Evolutionary conservation across 2,113 vertebrate species (phyloP), one percentile per base, ranked within the genome.

Genomic region (Strix aluco): DNA sequence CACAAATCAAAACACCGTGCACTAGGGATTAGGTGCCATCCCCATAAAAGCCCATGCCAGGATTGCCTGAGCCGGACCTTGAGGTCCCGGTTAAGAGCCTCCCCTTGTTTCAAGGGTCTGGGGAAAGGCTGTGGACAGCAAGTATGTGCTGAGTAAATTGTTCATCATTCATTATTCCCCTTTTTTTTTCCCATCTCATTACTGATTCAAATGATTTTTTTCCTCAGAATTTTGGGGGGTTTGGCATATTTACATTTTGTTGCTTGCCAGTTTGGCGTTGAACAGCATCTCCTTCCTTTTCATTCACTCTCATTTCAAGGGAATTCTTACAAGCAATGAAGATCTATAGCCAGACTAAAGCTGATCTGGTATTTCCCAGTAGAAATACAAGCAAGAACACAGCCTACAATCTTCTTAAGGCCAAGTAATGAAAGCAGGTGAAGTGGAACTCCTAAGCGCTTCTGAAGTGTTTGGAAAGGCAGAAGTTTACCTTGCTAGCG

Each of bases 401-500:
- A 92, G 58, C 30, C 49, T 44, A 22, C 30, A 57, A 21, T 26
- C 36, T 85, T 72, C 34, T 54, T 20, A 65, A 0, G 3, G 36
- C 30, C 23, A 69, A 34, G 17, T 57, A 46, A 44, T 27, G 36
- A 47, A 80, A 54, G 20, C 0, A 0, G 15, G 30, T 63, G 34
- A 81, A 81, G 80, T 73, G 46, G 59, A 91, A 79, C 36, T 52
- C 44, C 19, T 59, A 85, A 85, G 49, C 85, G 27, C 23, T 26
- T 74, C 70, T 93, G 47, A 92, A 95, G 57, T 87, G 62, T 72
- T 92, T 96, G 89, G 73, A 52, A 72, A 91, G 23, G 36, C 34
- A 78, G 55, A 92, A 59, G 11, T 52, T 81, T 78, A 46, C 1
- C 0, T 38, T 80, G 20, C 42, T 52, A 44, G 44, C 4, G 1